Evolutionary conservation across 2,888 invertebrate species (phyloP).

Genomic region (Dynastes hyllus): DNA sequence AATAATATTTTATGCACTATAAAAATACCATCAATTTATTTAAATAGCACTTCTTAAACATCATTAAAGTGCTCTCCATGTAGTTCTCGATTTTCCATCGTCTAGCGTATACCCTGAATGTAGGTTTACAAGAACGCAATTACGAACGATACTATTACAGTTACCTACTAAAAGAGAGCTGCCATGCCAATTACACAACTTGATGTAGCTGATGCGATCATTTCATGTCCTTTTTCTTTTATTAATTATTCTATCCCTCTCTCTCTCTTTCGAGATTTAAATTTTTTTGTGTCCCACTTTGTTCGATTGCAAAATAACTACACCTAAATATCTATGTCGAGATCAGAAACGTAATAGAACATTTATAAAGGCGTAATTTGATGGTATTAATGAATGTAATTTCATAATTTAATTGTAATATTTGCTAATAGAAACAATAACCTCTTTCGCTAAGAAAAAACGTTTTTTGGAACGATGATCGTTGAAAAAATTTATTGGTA

Average conservation of each 20-base stretch:
- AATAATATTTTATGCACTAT: background rate
- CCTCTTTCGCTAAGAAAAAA: no score
- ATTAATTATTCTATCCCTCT: background rate
- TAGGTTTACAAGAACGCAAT: slow-evolving; percentile 23
- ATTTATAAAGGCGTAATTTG: background rate
- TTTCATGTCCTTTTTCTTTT: background rate
- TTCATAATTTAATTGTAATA: no score
- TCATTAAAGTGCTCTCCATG: background rate
- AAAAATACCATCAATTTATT: background rate
- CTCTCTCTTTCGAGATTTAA: background rate
- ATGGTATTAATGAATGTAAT: background rate
- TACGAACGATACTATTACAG: slow-evolving; percentile 27
- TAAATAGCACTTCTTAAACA: background rate
- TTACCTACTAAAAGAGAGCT: slow-evolving; percentile 12
- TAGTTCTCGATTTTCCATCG: background rate
- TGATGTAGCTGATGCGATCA: slow-evolving; percentile 10
- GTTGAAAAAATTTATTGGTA: no score
- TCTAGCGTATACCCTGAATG: background rate
- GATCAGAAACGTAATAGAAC: background rate
- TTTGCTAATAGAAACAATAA: no score
- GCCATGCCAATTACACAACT: slow-evolving; percentile 28
- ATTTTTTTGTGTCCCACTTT: background rate
- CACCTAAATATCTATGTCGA: background rate
- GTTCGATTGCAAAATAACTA: background rate
- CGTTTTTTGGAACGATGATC: no score